Evolutionary conservation across 92 coral and sea anemone species (phyloP).

Genomic region (Actinostola sp.): DNA sequence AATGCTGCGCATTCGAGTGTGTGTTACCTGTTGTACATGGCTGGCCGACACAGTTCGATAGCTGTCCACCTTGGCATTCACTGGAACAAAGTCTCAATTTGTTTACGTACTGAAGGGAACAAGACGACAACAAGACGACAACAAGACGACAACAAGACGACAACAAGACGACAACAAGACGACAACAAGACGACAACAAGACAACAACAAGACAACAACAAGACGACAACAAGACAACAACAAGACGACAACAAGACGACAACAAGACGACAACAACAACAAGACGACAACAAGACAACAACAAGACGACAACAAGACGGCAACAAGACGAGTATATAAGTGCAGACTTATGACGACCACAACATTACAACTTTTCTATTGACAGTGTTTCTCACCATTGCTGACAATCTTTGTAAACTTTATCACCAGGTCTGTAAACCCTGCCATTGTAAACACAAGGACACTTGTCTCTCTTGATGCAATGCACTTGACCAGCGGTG

Average conservation of each 20-base stretch:
- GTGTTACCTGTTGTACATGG: conserved; percentile 45
- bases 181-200: too few relatives aligned
- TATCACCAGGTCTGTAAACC: conserved; percentile 54
- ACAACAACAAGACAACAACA: too few relatives aligned
- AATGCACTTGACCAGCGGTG: conserved; percentile 55
- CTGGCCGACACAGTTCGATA: conserved; percentile 48
- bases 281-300: too few relatives aligned
- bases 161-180: too few relatives aligned
- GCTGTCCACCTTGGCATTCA: conserved; percentile 54
- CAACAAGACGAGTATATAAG: background rate
- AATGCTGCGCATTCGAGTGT: too few relatives aligned
- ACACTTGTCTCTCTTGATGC: conserved; percentile 56
- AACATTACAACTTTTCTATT: background rate
- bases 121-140: too few relatives aligned
- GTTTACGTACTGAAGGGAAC: background rate
- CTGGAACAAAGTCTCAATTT: conserved; percentile 18
- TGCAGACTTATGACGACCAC: too few relatives aligned
- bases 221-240: too few relatives aligned
- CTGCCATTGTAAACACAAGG: conserved; percentile 64
- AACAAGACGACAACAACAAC: too few relatives aligned
- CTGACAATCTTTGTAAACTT: conserved; percentile 59
- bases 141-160: too few relatives aligned
- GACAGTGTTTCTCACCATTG: conserved; percentile 29
- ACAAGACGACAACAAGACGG: too few relatives aligned
- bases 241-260: too few relatives aligned